Evolutionary conservation across 2,113 vertebrate genomes (phyloP).

Genomic region (Bos indicus): DNA sequence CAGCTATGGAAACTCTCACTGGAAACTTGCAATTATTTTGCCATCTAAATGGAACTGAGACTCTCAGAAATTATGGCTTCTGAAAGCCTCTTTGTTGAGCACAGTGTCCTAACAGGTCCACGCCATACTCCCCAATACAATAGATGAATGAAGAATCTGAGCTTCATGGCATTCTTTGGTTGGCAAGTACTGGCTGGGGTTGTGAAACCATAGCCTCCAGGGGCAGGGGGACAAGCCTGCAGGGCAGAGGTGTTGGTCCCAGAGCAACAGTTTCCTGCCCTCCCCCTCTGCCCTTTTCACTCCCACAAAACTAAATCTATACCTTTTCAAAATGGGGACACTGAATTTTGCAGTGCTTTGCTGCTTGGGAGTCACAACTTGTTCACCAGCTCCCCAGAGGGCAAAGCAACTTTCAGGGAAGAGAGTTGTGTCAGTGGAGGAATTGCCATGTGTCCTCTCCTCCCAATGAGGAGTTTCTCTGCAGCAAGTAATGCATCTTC

Average conservation of each 20-base stretch:
- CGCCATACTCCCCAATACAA: neutral
- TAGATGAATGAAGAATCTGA: neutral
- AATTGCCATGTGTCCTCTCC: neutral
- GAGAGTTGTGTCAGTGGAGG: neutral
- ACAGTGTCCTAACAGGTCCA: neutral
- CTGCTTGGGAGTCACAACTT: neutral
- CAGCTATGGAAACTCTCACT: neutral
- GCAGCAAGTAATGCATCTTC: neutral
- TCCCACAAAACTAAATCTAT: neutral
- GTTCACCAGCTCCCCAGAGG: neutral
- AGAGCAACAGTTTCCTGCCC: neutral
- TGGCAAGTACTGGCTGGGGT: neutral
- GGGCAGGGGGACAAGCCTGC: neutral
- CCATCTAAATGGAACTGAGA: neutral
- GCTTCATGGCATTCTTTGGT: too few relatives aligned
- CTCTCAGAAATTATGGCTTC: neutral
- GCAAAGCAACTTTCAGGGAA: neutral
- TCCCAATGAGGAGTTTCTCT: neutral
- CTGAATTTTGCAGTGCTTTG: neutral
- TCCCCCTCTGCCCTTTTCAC: neutral
- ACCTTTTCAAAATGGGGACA: neutral
- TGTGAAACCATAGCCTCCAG: neutral
- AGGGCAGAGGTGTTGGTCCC: neutral
- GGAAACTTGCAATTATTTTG: conserved; percentile 26
- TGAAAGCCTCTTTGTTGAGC: neutral